phyloP scores from a whole-genome alignment of 2,797 vertebrate genomes.

The Argyrosomus regius region DNA sequence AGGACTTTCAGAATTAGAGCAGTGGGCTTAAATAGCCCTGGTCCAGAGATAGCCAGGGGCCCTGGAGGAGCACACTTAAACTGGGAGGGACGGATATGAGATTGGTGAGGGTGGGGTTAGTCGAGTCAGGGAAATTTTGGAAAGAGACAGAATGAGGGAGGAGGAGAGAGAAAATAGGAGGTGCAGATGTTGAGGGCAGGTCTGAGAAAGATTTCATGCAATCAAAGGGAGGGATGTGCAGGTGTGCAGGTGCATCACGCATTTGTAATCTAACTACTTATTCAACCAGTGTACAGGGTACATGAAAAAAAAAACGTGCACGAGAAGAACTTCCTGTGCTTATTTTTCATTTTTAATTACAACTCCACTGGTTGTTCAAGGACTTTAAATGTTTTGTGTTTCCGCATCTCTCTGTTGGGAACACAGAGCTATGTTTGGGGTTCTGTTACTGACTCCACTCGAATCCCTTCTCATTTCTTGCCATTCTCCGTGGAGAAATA shows the following conservation, averaged over 20 bases:
- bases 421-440: conserved; percentile 15
- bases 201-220: conserved; percentile 14
- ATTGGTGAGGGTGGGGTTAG: conserved; percentile 53
- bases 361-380: neutral
- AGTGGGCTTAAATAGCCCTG: conserved; percentile 84
- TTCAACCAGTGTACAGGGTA: conserved; percentile 2
- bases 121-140: conserved; percentile 35
- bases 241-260: conserved; percentile 35
- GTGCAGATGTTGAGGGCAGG: conserved; percentile 54
- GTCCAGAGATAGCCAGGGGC: conserved; percentile 83
- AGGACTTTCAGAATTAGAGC: conserved; percentile 84
- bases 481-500: conserved; percentile 36
- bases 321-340: conserved; percentile 14
- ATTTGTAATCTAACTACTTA: conserved; percentile 31
- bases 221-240: conserved; percentile 19
- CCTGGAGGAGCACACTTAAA: conserved; percentile 73
- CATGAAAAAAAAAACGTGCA: neutral
- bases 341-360: conserved; percentile 10
- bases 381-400: conserved; percentile 10
- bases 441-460: neutral
- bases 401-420: conserved; percentile 2
- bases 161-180: conserved; percentile 24
- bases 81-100: conserved; percentile 64
- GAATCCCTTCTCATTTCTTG: conserved; percentile 29
- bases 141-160: conserved; percentile 29